Evolutionary conservation across 2,113 vertebrate species (phyloP).

Genomic region (Antechinus flavipes): DNA sequence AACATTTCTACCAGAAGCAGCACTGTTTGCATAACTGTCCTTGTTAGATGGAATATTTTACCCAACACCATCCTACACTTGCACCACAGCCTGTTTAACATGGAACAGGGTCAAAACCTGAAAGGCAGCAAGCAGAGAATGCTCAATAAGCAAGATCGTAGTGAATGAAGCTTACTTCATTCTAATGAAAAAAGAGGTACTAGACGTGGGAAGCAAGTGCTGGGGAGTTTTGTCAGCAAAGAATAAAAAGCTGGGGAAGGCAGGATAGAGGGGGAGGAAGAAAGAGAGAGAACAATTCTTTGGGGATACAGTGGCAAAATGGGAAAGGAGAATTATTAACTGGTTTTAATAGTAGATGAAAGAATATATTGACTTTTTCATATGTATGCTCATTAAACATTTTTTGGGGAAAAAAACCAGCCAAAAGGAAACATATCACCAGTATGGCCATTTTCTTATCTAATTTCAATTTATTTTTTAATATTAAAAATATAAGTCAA

Average conservation of each 20-base stretch:
- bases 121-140: slow-evolving; percentile 75
- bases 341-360: not conserved
- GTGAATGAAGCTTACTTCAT: slow-evolving; percentile 67
- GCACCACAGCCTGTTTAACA: slow-evolving; percentile 65
- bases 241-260: slow-evolving; percentile 35
- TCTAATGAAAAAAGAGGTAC: slow-evolving; percentile 58
- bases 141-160: slow-evolving; percentile 60
- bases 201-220: slow-evolving; percentile 64
- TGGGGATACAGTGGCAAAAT: not conserved
- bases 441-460: not conserved
- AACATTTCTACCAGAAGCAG: slow-evolving; percentile 75
- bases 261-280: not conserved
- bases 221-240: slow-evolving; percentile 68
- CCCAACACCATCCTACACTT: slow-evolving; percentile 71
- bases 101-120: slow-evolving; percentile 80
- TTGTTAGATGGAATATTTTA: slow-evolving; percentile 69
- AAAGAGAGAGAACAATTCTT: not conserved
- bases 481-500: not conserved
- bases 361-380: not conserved
- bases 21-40: slow-evolving; percentile 72
- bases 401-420: not conserved
- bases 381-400: slow-evolving; percentile 12
- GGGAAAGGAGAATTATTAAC: not conserved
- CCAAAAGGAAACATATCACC: not conserved
- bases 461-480: not conserved